phyloP scores from a whole-genome alignment of 2,888 invertebrate species.

The Dyspetes luteomarginatus region DNA sequence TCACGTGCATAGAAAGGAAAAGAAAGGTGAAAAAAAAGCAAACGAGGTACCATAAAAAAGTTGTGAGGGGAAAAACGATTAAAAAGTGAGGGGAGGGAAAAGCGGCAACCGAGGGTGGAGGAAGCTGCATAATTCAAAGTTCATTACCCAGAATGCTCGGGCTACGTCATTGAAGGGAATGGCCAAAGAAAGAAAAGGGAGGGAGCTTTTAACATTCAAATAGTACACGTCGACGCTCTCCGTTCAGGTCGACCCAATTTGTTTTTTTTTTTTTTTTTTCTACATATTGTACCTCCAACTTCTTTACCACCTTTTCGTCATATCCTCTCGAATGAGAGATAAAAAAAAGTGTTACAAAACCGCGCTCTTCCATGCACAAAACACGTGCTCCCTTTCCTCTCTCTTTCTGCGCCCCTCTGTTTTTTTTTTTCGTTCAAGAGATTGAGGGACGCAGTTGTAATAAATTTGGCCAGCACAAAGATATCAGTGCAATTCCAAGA shows the following conservation, averaged over 20 bases:
- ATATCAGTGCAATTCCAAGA: constrained; percentile 23
- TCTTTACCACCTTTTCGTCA: constrained; percentile 27
- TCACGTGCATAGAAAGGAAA: no score
- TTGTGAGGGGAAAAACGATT: constrained; percentile 16
- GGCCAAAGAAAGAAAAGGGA: constrained; percentile 22
- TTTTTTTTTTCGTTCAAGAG: constrained; percentile 5
- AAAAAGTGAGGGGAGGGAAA: constrained; percentile 44
- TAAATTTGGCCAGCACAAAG: no score
- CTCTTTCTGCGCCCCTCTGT: not conserved
- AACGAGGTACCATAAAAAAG: constrained; percentile 6
- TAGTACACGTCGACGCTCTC: constrained; percentile 60
- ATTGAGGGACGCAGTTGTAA: no score
- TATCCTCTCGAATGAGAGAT: constrained; percentile 16
- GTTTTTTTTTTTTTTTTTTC: constrained; percentile 27
- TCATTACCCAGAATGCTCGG: constrained; percentile 71
- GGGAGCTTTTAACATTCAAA: constrained; percentile 67
- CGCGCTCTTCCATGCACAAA: no score
- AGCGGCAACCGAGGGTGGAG: constrained; percentile 48
- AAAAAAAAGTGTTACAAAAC: constrained; percentile 40
- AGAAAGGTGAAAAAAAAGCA: constrained; percentile 14
- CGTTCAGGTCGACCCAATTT: constrained; percentile 66
- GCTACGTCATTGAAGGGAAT: constrained; percentile 58
- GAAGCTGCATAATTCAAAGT: constrained; percentile 76
- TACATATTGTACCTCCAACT: no score
- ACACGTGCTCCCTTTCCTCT: no score